These are phyloP conservation scores for Sebastes diaconus DNA, from an alignment of 2,797 vertebrate genomes.

Conservation along the genomic window DNA sequence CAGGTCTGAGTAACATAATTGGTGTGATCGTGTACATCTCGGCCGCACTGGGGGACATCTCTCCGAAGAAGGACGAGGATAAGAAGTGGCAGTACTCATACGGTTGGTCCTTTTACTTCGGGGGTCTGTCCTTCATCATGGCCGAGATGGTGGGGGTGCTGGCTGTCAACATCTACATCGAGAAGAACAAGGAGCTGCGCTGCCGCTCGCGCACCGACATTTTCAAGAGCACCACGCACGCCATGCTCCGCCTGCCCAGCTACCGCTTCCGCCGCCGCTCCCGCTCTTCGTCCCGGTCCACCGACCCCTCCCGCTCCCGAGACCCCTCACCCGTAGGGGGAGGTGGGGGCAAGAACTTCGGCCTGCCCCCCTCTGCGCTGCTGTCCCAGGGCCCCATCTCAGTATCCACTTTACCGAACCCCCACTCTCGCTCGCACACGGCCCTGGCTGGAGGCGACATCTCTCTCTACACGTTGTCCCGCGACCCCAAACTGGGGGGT, in stretches of 20 bases:
- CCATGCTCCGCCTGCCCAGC: constrained; percentile 91
- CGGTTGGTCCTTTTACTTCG: constrained; percentile 97
- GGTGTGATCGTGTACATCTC: constrained; percentile 97
- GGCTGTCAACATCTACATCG: constrained; percentile 96
- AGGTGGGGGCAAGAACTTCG: constrained; percentile 87
- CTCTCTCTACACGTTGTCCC: constrained; percentile 86
- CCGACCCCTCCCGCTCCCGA: constrained; percentile 91
- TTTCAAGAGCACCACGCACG: constrained; percentile 89
- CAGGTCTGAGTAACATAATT: constrained; percentile 95
- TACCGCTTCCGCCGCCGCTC: constrained; percentile 93
- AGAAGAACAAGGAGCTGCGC: constrained; percentile 94
- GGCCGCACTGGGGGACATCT: constrained; percentile 93
- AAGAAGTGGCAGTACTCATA: constrained; percentile 96
- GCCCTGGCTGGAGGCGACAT: constrained; percentile 90
- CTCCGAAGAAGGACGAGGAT: constrained; percentile 92
- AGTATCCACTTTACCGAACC: constrained; percentile 91
- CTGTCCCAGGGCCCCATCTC: constrained; percentile 88
- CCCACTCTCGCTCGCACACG: constrained; percentile 87
- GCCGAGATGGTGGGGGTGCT: constrained; percentile 95
- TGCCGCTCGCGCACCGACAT: constrained; percentile 92
- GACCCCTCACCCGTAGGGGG: constrained; percentile 89
- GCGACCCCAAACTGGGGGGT: constrained; percentile 81
- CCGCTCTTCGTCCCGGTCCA: constrained; percentile 92
- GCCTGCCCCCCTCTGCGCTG: constrained; percentile 84
- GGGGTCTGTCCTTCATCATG: constrained; percentile 95